Base-by-base conservation (phyloP, 2,797 vertebrate species). In the Enteromius viviparus region DNA sequence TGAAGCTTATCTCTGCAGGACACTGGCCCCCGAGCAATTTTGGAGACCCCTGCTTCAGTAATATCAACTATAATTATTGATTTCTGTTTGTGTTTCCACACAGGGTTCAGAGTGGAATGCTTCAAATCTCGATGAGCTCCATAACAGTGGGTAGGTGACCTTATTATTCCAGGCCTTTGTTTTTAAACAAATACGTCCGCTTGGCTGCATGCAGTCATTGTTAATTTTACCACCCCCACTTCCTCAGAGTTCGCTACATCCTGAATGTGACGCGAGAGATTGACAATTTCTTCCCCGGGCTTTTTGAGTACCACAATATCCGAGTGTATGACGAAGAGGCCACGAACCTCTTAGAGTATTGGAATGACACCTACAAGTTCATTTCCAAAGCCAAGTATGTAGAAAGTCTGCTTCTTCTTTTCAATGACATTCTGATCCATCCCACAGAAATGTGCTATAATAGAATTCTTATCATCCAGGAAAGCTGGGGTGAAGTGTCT, bases 361-460 rank as follows among this genome's bases (percentile, higher is more conserved):
- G 98, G 98, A 99, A 99, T 37, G 97, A 99, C 34, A 98, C 98
- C 45, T 99, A 95, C 93, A 99, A 98, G 92, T 99, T 99, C 94
- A 99, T 99, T 95, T 96, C 96, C 86, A 98, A 98, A 93, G 98
- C 98, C 90, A 99, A 97, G 98, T 98, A 92, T 88, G 90, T 49
- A 37, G 49, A 12, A 74, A 74, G 47, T 21, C 29, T 53, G 47
- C 32, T 14, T 7, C 29, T 37, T 6, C 71, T 40, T 76, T 42
- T 3, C 45, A 47, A 1, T 40, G 19, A 23, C n/a, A 62, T 17
- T 23, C 3, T 26, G 19, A 6, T 32, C 26, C 47, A 42, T 69
- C 21, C n/a, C n/a, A 17, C 14, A 37, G 23, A 14, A 11, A 51
- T 78, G 23, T 64, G 15, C 45, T 82, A 9, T 58, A 23, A 29